Base-by-base conservation (phyloP, 2,797 vertebrate species). In the Peromyscus eremicus region DNA sequence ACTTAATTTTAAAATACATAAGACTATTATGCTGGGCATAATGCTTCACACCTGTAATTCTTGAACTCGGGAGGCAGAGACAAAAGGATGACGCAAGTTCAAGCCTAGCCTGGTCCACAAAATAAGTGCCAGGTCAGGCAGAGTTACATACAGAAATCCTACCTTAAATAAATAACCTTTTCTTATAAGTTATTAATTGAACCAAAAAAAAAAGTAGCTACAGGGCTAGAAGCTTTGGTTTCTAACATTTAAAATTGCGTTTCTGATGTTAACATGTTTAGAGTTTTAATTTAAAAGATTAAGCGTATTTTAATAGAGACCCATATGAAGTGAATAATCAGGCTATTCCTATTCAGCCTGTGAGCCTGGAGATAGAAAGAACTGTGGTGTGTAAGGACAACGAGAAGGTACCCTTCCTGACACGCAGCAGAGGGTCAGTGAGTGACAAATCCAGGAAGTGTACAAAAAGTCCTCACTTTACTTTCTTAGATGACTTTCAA, bases 401-500 rank as follows among this genome's bases (percentile, higher is more conserved):
- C 19, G 23, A 62, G 23, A 86, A 55, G 25, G 21, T 17, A 68
- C 60, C 86, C n/a, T 46, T n/a, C 6, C 29, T 79, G 46, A 57
- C 9, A 7, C 55, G 79, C 40, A 49, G 29, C 6, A 81, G 46
- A 92, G 12, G 25, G 40, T 43, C 83, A 79, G 29, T 62, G 86
- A 68, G 73, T 66, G 27, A 60, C 55, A 79, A 32, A 70, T 92
- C 68, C 92, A 32, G 40, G 46, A 94, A 92, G 13, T 55, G 13
- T 5, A n/a, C 46, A 57, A 46, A 77, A 94, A 85, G 89, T 73
- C 49, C 29, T 82, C 73, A 77, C 89, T 93, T 93, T n/a, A 62
- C 49, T 81, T 82, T 84, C 23, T 93, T 43, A 46, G 27, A 55
- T 86, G 32, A 95, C 76, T 46, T 43, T 86, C 68, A 93, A 84